These are phyloP conservation scores for Crioceris asparagi DNA, from an alignment of 2,888 invertebrate species.

Conservation along the genomic window DNA sequence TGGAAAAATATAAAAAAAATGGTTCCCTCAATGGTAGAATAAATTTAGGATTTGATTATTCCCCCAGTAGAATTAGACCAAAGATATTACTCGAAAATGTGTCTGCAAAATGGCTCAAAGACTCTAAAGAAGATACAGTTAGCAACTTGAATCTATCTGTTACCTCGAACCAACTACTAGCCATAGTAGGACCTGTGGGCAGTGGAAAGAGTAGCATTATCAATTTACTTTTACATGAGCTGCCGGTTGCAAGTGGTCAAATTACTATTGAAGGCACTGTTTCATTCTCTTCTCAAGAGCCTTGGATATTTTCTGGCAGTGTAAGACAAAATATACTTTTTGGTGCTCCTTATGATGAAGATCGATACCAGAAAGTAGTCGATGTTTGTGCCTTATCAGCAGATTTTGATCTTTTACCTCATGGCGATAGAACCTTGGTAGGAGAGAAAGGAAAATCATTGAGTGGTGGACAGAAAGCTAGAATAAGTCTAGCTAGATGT, in stretches of 20 bases:
- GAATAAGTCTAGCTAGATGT: slow-evolving; percentile 68
- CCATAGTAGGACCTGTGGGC: slow-evolving; percentile 59
- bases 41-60: too few relatives aligned
- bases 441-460: slow-evolving; percentile 51
- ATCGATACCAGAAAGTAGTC: slow-evolving; percentile 50
- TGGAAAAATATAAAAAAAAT: slow-evolving; percentile 20
- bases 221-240: slow-evolving; percentile 39
- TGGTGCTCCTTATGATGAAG: slow-evolving; percentile 50
- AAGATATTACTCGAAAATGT: slow-evolving; percentile 51
- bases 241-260: slow-evolving; percentile 37
- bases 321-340: slow-evolving; percentile 73
- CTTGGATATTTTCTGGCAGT: slow-evolving; percentile 49
- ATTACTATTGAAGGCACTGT: slow-evolving; percentile 41
- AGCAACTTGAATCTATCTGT: slow-evolving; percentile 39
- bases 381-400: slow-evolving; percentile 52
- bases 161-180: slow-evolving; percentile 36
- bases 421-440: slow-evolving; percentile 66
- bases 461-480: slow-evolving; percentile 77
- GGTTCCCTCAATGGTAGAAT: slow-evolving; percentile 10
- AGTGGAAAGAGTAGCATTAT: slow-evolving; percentile 51
- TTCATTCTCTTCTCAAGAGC: slow-evolving; percentile 51
- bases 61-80: too few relatives aligned
- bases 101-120: slow-evolving; percentile 53
- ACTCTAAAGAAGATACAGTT: slow-evolving; percentile 33
- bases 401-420: slow-evolving; percentile 64